Evolutionary conservation across 2,797 vertebrate species (phyloP), one percentile per base, ranked within the genome.

Genomic region (Podargus strigoides): DNA sequence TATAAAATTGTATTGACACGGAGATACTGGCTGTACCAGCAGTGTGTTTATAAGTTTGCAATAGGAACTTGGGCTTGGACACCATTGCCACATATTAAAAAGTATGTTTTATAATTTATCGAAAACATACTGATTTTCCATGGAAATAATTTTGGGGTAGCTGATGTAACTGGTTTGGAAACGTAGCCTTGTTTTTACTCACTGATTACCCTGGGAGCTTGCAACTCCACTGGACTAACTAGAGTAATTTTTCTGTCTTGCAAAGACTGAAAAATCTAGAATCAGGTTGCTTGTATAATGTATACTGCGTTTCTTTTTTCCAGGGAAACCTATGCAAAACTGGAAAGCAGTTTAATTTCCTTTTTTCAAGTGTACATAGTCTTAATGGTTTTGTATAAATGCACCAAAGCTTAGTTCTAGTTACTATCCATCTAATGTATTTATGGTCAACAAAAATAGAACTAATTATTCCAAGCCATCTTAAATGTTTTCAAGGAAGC

Each of bases 341-440:
- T 39, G 72, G 63, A 91, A 85, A 37, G 52, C 36, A 58, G 56
- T 56, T 84, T 70, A 58, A 30, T 67, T 82, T 82, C 37, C 46
- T 80, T 74, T 49, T 58, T 56, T 80, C 42, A 84, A 81, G 50
- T 50, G 18, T 56, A 94, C 21, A 56, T 37, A 88, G 42, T 69
- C 22, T 86, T 87, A 80, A 76, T 84, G 59, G 47, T 88, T 87
- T 87, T 74, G 22, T 60, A 75, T 86, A 83, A 95, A 94, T 87
- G 50, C 85, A 89, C 37, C 36, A 88, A 53, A 85, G 52, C 53
- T 78, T 85, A 85, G 58, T 77, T 93, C 56, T 81, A 70, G 83
- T 93, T 85, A 81, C 75, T 63, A 86, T 42, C 49, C 34, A 74
- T 86, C 37, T 79, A 81, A 88, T 70, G 44, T 59, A 78, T 85